A percentile compares a stretch with the other conserved stretches of the same genome.
These are phyloP conservation scores for Streblospio benedicti DNA, from an alignment of 1,140 invertebrate species.

Conservation along the genomic window DNA sequence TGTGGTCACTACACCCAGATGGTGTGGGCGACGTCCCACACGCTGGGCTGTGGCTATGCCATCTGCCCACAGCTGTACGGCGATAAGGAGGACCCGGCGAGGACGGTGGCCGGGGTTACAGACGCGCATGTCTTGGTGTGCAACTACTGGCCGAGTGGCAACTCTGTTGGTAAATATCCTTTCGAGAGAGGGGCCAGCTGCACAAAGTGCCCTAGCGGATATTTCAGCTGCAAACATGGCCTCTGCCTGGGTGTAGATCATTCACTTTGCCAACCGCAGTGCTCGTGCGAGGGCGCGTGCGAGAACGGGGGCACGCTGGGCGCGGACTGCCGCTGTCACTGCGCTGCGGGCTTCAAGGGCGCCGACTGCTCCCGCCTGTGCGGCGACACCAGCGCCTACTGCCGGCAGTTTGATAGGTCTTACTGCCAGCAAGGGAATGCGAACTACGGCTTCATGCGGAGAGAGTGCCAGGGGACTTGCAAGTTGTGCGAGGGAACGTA, in stretches of 20 bases:
- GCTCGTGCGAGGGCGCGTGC: neutral
- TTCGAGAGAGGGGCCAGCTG: slow-evolving; percentile 13
- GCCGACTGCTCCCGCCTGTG: too few relatives aligned
- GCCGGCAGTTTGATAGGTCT: too few relatives aligned
- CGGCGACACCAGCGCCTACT: too few relatives aligned
- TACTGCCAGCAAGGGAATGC: too few relatives aligned
- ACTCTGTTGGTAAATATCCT: slow-evolving; percentile 12
- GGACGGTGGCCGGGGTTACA: neutral
- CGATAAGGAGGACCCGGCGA: too few relatives aligned
- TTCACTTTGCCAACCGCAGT: neutral
- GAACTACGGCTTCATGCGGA: too few relatives aligned
- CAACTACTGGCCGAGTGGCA: slow-evolving; percentile 29
- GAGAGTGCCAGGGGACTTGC: too few relatives aligned
- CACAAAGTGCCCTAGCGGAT: slow-evolving; percentile 18
- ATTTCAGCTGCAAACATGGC: neutral
- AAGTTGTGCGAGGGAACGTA: too few relatives aligned
- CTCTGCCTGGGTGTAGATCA: neutral
- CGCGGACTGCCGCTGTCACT: neutral
- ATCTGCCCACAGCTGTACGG: neutral
- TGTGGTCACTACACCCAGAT: slow-evolving; percentile 28
- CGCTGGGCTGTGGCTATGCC: slow-evolving; percentile 24
- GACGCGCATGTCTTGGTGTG: slow-evolving; percentile 18
- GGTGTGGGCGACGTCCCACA: slow-evolving; percentile 22
- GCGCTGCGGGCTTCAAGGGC: neutral
- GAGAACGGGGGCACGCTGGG: neutral